A percentile compares a stretch with the other conserved stretches of the same genome.
Evolutionary conservation across 2,888 invertebrate species (phyloP).

Genomic region (Eupithecia insigniata): DNA sequence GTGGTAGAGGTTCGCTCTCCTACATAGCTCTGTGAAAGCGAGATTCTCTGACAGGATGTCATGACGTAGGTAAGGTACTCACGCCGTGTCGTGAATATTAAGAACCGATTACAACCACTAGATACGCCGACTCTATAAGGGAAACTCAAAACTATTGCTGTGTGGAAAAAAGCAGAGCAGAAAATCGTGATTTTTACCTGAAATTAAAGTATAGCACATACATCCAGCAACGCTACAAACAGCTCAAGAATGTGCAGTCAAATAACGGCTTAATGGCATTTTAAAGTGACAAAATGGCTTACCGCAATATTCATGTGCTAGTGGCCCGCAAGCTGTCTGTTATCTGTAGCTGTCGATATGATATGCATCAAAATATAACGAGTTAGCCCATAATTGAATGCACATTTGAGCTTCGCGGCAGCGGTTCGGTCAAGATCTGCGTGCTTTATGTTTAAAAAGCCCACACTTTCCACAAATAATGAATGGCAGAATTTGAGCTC

Average conservation of each 20-base stretch:
- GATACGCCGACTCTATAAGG: background rate
- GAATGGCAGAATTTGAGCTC: background rate
- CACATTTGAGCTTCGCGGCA: too few relatives aligned
- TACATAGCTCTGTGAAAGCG: slow-evolving; percentile 62
- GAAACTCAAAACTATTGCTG: background rate
- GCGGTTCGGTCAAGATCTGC: too few relatives aligned
- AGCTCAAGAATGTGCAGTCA: too few relatives aligned
- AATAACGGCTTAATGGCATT: too few relatives aligned
- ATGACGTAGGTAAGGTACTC: slow-evolving; percentile 46
- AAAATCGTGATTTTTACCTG: background rate
- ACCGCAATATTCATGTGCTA: too few relatives aligned
- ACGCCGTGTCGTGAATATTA: slow-evolving; percentile 64
- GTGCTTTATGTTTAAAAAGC: background rate
- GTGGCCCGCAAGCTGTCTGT: too few relatives aligned
- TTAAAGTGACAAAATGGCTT: too few relatives aligned
- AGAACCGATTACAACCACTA: slow-evolving; percentile 34
- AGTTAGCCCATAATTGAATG: too few relatives aligned
- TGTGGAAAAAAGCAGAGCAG: background rate
- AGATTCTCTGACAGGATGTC: slow-evolving; percentile 71
- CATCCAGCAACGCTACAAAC: too few relatives aligned
- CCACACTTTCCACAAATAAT: background rate
- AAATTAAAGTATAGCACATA: background rate
- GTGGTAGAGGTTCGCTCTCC: background rate
- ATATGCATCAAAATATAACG: too few relatives aligned
- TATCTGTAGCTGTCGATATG: too few relatives aligned